phyloP scores from a whole-genome alignment of 1,140 invertebrate species.

The Megalonaias nervosa region DNA sequence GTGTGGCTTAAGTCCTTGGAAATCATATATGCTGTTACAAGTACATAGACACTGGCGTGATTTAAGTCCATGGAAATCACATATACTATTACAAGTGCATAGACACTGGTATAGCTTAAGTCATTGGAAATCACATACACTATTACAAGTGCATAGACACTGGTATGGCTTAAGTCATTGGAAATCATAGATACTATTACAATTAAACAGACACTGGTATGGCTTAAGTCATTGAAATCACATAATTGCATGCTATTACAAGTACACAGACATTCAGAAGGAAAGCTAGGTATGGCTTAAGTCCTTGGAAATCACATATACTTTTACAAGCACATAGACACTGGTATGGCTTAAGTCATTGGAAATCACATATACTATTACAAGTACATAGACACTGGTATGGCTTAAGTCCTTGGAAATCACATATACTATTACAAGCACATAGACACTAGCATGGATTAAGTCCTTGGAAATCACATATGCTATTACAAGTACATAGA shows the following conservation, averaged over 20 bases:
- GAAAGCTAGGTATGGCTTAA: constrained; percentile 40
- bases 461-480: constrained; percentile 58
- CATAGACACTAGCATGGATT: constrained; percentile 26
- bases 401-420: neutral
- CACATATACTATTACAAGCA: neutral
- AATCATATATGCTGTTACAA: neutral
- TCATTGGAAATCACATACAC: constrained; percentile 52
- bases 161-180: too few relatives aligned
- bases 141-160: too few relatives aligned
- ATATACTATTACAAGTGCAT: neutral
- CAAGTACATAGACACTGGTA: constrained; percentile 5
- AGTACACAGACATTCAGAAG: constrained; percentile 63
- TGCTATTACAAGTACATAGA: constrained; percentile 50
- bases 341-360: constrained; percentile 47
- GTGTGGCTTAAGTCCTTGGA: neutral
- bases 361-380: neutral
- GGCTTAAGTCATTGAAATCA: constrained; percentile 7
- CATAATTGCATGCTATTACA: neutral
- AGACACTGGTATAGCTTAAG: constrained; percentile 41
- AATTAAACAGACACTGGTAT: too few relatives aligned
- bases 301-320: neutral
- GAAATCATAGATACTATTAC: neutral
- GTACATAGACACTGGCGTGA: too few relatives aligned
- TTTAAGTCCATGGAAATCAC: neutral
- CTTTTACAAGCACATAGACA: constrained; percentile 52